Conservation (phyloP, 2,888 invertebrate genomes). For the Halictus quadricinctus region DNA sequence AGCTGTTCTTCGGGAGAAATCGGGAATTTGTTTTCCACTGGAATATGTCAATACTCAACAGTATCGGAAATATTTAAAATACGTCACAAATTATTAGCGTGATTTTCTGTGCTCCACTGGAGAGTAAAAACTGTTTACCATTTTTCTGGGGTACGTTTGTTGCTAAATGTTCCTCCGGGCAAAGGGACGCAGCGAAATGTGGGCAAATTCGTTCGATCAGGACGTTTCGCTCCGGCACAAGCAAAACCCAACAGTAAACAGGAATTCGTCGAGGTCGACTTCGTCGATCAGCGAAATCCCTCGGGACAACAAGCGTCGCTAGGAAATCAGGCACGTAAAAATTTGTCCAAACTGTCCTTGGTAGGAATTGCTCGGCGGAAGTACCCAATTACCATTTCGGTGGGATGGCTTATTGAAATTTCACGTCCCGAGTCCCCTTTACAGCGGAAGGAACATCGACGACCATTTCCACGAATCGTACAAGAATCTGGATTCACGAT, state of each 20-base stretch:
- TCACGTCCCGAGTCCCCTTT: not conserved
- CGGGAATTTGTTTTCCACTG: not conserved
- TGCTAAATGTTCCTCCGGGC: not conserved
- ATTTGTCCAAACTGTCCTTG: not conserved
- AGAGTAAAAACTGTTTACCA: not conserved
- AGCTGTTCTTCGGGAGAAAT: not conserved
- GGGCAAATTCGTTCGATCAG: not conserved
- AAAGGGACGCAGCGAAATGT: not conserved
- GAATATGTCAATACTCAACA: not conserved
- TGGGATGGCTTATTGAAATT: not conserved
- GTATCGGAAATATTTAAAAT: not conserved
- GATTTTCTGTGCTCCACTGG: not conserved
- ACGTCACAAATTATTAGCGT: too few species aligned
- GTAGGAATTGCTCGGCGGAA: slow-evolving; percentile 6
- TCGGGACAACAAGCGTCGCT: not conserved
- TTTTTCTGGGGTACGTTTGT: not conserved
- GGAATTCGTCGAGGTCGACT: slow-evolving; percentile 22
- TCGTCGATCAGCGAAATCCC: slow-evolving; percentile 10
- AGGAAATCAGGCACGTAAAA: not conserved
- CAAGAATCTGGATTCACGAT: not conserved
- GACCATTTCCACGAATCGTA: not conserved
- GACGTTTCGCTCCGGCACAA: slow-evolving; percentile 2
- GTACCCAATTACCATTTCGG: slow-evolving; percentile 23
- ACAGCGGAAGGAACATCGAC: not conserved
- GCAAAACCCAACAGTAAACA: slow-evolving; percentile 1